These are phyloP conservation scores for Melanotaenia maccullochi DNA, from an alignment of 2,797 vertebrate species.

Conservation along the genomic window DNA sequence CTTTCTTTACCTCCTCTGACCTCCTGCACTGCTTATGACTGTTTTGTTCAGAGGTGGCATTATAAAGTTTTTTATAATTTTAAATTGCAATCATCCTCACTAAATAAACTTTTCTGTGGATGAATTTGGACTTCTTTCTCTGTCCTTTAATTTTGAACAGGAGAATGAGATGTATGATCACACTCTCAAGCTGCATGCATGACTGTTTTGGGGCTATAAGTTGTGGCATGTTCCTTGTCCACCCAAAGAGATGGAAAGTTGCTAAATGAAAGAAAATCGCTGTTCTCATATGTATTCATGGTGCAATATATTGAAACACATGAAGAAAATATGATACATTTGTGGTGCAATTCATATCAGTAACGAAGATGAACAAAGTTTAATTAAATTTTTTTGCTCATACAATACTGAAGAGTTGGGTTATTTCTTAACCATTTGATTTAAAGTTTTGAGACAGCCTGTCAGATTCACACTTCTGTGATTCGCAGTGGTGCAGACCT, in stretches of 20 bases:
- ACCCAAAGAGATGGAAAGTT: background rate
- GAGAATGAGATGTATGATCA: background rate
- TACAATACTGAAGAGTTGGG: background rate
- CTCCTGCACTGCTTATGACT: constrained; percentile 3
- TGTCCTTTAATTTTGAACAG: constrained; percentile 1
- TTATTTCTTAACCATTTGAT: constrained; percentile 30
- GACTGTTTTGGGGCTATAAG: constrained; percentile 4
- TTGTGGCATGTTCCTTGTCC: constrained; percentile 10
- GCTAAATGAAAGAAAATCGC: background rate
- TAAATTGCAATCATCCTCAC: constrained; percentile 1
- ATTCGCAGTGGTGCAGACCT: constrained; percentile 9
- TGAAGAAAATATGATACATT: background rate
- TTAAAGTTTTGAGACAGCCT: constrained; percentile 28
- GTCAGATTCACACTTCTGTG: constrained; percentile 36
- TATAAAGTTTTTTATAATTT: constrained; percentile 16
- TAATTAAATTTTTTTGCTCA: background rate
- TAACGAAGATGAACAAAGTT: background rate
- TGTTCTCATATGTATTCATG: constrained; percentile 2
- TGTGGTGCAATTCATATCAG: background rate
- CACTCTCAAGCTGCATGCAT: background rate
- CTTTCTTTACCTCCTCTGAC: constrained; percentile 8
- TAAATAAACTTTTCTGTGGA: constrained; percentile 35
- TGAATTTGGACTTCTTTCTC: constrained; percentile 15
- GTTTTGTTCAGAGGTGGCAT: background rate
- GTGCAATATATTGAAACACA: background rate